Base-by-base conservation (phyloP, 1,140 invertebrate genomes). In the Brachionus manjavacas region DNA sequence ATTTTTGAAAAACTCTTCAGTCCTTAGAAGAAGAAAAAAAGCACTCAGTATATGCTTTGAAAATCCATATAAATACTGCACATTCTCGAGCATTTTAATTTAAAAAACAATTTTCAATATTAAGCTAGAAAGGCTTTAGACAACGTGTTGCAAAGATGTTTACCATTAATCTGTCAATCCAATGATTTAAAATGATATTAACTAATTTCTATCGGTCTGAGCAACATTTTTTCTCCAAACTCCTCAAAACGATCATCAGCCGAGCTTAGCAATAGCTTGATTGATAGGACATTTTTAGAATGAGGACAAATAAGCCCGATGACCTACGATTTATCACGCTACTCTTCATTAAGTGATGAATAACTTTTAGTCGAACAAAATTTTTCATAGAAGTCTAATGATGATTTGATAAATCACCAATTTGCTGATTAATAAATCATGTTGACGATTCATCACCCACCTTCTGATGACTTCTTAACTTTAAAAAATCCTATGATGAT, bases 391-490 rank as follows among this genome's bases (percentile, higher is more conserved):
- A 81, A 81, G 79, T 81, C 79, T n/a, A 64, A 31, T 81, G 79
- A 81, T 81, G 79, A 81, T 64, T 81, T 81, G 79, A 81, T 81
- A 14, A 81, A 81, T 81, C 79, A 81, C 79, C 79, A 81, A 20
- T 35, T 25, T 39, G 64, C 79, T 64, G 79, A 81, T 64, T 35
- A 64, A 52, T 64, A 81, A 81, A 81, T 20, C 52, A 81, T 52
- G 79, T 81, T 81, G 79, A 81, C 39, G 66, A 81, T 46, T 81
- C 79, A 81, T 81, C 79, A 81, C 79, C 79, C 79, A 81, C 79
- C 79, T 31, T 81, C 79, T 81, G 79, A 81, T 16, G 79, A 64
- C 79, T 81, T 81, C 79, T 81, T 64, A 8, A 4, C 35, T 68
- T 39, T 66, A 35, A 31, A 64, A 60, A 41, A 81, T 81, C 79